phyloP scores from a whole-genome alignment of 2,797 vertebrate species.

The Avahi laniger region DNA sequence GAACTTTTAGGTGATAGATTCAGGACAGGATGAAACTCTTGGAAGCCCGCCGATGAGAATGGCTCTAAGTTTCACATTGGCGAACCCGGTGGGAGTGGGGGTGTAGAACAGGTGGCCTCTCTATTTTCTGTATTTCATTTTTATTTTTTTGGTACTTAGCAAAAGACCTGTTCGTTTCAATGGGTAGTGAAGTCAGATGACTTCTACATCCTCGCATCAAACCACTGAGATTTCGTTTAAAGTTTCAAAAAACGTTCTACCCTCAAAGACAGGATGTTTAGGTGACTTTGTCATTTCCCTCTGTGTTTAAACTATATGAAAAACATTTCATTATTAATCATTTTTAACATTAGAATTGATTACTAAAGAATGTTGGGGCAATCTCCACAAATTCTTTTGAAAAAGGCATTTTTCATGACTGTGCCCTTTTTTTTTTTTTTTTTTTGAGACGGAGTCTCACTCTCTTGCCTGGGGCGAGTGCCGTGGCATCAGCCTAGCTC shows the following conservation, averaged over 20 bases:
- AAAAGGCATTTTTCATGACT: background rate
- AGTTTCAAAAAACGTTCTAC: background rate
- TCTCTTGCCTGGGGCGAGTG: no score
- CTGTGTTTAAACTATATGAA: background rate
- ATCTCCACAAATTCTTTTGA: background rate
- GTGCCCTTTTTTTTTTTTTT: background rate
- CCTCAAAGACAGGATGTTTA: background rate
- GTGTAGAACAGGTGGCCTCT: background rate
- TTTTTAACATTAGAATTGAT: background rate
- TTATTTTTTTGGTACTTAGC: background rate
- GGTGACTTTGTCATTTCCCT: background rate
- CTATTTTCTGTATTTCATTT: background rate
- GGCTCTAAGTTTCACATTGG: background rate
- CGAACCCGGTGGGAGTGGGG: background rate
- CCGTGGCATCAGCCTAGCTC: no score
- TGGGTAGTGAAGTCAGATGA: constrained; percentile 32
- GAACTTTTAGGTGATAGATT: background rate
- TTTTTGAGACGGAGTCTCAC: no score
- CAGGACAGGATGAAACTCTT: background rate
- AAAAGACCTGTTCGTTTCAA: background rate
- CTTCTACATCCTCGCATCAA: background rate
- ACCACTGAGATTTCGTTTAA: background rate
- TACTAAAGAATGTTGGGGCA: background rate
- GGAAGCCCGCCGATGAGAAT: background rate
- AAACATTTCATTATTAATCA: background rate